Conservation (phyloP, 2,888 invertebrate genomes). For the Trachelus troglodyta region DNA sequence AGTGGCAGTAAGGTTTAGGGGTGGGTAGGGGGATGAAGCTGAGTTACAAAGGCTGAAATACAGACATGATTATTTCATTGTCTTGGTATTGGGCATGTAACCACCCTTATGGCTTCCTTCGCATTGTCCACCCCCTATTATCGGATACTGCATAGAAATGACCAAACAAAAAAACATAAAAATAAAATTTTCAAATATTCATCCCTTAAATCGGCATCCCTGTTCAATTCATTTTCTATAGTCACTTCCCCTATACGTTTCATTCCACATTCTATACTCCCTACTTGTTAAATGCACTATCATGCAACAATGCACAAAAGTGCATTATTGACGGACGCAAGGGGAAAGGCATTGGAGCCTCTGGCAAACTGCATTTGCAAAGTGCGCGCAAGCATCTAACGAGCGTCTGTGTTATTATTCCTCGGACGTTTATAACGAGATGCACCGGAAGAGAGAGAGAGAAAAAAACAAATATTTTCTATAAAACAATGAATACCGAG, state of each 20-base stretch:
- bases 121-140: background rate
- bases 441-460: too few species aligned
- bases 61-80: slow-evolving; percentile 8
- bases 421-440: background rate
- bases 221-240: background rate
- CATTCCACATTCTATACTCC: background rate
- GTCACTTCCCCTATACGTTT: background rate
- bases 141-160: background rate
- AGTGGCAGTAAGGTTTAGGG: slow-evolving; percentile 23
- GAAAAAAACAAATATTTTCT: too few species aligned
- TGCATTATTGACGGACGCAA: background rate
- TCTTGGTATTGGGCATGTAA: background rate
- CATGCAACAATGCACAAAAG: background rate
- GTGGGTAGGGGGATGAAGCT: background rate
- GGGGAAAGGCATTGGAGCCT: too few species aligned
- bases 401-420: background rate
- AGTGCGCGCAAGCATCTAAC: background rate
- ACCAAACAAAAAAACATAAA: too few species aligned
- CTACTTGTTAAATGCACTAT: background rate
- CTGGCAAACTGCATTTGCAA: too few species aligned
- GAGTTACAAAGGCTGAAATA: slow-evolving; percentile 3
- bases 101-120: background rate
- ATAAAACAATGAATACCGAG: too few species aligned
- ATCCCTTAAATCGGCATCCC: background rate
- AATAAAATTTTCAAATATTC: background rate